Evolutionary conservation across 2,888 invertebrate genomes (phyloP).

Genomic region (Drosophila affinis): DNA sequence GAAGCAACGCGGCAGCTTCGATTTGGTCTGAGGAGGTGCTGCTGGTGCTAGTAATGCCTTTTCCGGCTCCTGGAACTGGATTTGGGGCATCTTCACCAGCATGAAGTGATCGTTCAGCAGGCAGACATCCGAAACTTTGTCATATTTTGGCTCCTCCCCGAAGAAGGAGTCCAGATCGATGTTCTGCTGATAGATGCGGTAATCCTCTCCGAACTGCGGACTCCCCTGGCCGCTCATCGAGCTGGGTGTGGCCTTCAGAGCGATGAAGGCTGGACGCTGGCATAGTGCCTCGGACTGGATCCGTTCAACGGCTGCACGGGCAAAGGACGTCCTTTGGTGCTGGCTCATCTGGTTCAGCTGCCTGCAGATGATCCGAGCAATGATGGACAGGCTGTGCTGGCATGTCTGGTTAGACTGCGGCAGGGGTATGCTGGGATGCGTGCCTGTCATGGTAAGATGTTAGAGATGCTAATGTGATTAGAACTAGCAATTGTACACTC

Average conservation of each 20-base stretch:
- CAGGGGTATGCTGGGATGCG: slow-evolving; percentile 46
- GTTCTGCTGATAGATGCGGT: slow-evolving; percentile 72
- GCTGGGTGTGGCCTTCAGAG: slow-evolving; percentile 2
- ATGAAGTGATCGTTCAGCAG: slow-evolving; percentile 81
- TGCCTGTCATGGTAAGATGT: not conserved
- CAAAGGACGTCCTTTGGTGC: not conserved
- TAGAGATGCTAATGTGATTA: not conserved
- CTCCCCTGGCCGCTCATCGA: slow-evolving; percentile 25
- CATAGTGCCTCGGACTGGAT: slow-evolving; percentile 5
- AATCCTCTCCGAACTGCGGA: slow-evolving; percentile 50
- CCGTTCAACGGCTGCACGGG: not conserved
- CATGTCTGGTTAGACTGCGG: slow-evolving; percentile 35
- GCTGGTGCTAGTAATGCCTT: not conserved
- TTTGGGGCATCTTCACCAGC: slow-evolving; percentile 79
- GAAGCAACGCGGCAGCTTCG: slow-evolving; percentile 60
- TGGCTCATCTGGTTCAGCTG: slow-evolving; percentile 47
- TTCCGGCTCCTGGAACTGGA: not conserved
- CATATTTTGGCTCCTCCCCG: slow-evolving; percentile 57
- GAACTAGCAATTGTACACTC: not conserved
- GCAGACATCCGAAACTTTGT: slow-evolving; percentile 78
- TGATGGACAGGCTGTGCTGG: slow-evolving; percentile 28
- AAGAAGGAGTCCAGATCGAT: slow-evolving; percentile 72
- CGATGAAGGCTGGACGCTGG: not conserved
- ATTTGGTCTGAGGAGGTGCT: slow-evolving; percentile 7
- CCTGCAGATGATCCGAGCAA: slow-evolving; percentile 36